phyloP scores from a whole-genome alignment of 1,140 invertebrate genomes.

The Cherax quadricarinatus region DNA sequence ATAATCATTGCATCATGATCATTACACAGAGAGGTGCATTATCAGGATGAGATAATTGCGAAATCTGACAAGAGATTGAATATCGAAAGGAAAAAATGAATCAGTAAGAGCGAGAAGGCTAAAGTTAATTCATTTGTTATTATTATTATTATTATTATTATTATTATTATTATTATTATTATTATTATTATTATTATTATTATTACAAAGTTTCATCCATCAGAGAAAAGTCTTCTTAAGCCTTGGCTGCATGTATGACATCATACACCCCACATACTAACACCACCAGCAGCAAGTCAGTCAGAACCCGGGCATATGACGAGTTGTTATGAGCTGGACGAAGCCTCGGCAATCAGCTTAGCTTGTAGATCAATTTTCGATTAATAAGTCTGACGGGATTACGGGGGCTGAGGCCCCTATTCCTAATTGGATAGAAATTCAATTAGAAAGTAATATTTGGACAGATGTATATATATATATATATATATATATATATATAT shows the following conservation, averaged over 20 bases:
- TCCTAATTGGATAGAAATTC: background rate
- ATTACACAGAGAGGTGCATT: too few species aligned
- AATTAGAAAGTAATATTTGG: slow-evolving; percentile 5
- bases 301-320: background rate
- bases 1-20: too few species aligned
- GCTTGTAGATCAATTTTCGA: slow-evolving; percentile 7
- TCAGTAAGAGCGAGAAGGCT: too few species aligned
- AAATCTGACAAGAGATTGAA: too few species aligned
- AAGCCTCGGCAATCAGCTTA: background rate
- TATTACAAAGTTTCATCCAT: background rate
- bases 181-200: too few species aligned
- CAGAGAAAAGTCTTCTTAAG: background rate
- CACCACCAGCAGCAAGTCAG: background rate
- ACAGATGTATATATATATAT: background rate
- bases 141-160: too few species aligned
- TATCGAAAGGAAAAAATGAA: too few species aligned
- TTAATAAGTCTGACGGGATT: slow-evolving; percentile 15
- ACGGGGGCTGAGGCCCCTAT: background rate
- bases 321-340: slow-evolving; percentile 9
- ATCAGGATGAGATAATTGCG: too few species aligned
- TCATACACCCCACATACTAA: background rate
- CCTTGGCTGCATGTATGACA: background rate
- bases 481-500: background rate
- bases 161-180: too few species aligned
- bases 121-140: too few species aligned